Percentiles rank a stretch among this genome's conserved stretches.
Conservation (phyloP, 1,140 invertebrate genomes). For the Piezodorus guildinii region DNA sequence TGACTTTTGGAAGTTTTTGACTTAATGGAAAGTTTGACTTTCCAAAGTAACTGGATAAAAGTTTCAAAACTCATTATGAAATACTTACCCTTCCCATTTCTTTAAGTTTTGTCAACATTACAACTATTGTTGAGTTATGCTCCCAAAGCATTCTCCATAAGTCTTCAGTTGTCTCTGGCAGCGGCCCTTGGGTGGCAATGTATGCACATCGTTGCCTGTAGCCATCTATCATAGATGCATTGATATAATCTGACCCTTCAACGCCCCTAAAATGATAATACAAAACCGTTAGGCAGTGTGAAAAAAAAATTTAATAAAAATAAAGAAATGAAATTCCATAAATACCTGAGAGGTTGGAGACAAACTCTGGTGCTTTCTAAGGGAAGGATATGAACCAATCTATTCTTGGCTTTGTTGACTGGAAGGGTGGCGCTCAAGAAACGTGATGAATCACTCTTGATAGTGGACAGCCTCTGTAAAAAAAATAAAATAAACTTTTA, state of each 20-base stretch:
- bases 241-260: constrained; percentile 98
- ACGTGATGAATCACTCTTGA: constrained; percentile 85
- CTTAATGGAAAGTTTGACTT: too few relatives aligned
- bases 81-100: constrained; percentile 84
- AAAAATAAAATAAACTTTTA: background rate
- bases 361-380: constrained; percentile 93
- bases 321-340: background rate
- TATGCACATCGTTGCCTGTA: constrained; percentile 61
- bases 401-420: constrained; percentile 95
- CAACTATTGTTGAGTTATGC: constrained; percentile 97
- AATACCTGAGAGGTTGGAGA: constrained; percentile 60
- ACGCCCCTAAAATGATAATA: constrained; percentile 46
- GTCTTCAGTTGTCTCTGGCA: constrained; percentile 91
- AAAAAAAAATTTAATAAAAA: too few relatives aligned
- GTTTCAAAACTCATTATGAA: background rate
- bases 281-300: background rate
- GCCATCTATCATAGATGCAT: constrained; percentile 95
- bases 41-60: background rate
- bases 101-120: constrained; percentile 95
- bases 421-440: constrained; percentile 93
- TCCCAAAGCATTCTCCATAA: constrained; percentile 99
- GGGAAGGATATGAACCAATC: constrained; percentile 88
- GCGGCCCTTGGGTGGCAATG: constrained; percentile 94
- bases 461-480: constrained; percentile 74
- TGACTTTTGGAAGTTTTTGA: too few relatives aligned